phyloP scores from a whole-genome alignment of 2,113 vertebrate genomes.

The Cottus gobio region DNA sequence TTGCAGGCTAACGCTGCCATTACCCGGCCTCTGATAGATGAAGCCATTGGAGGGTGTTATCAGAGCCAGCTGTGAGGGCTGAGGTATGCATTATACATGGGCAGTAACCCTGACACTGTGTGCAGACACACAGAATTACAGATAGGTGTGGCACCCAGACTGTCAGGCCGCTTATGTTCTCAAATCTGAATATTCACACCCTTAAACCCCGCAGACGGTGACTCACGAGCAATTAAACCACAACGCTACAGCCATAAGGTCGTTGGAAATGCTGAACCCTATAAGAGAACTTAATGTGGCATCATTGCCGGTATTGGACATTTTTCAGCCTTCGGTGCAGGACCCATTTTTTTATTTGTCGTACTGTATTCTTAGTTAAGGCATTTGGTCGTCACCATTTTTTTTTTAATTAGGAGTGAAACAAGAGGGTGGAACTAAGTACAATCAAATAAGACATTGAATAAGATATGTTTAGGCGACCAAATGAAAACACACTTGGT shows the following conservation, averaged over 20 bases:
- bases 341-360: background rate
- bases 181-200: conserved; percentile 19
- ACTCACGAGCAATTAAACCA: background rate
- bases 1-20: conserved; percentile 82
- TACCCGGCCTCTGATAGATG: conserved; percentile 89
- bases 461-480: too few species aligned
- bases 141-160: conserved; percentile 2
- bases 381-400: background rate
- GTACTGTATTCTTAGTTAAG: background rate
- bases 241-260: background rate
- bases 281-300: background rate
- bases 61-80: conserved; percentile 90
- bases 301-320: background rate
- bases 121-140: conserved; percentile 56
- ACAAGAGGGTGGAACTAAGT: background rate
- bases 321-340: background rate
- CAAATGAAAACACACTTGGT: too few species aligned
- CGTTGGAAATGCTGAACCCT: background rate
- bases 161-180: conserved; percentile 3
- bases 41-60: conserved; percentile 91
- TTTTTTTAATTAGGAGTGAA: background rate
- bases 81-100: conserved; percentile 88
- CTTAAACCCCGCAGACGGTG: background rate
- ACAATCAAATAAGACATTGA: too few species aligned
- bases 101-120: conserved; percentile 85